Base-by-base conservation (phyloP, 2,888 invertebrate genomes). In the Ophion obscuratus region DNA sequence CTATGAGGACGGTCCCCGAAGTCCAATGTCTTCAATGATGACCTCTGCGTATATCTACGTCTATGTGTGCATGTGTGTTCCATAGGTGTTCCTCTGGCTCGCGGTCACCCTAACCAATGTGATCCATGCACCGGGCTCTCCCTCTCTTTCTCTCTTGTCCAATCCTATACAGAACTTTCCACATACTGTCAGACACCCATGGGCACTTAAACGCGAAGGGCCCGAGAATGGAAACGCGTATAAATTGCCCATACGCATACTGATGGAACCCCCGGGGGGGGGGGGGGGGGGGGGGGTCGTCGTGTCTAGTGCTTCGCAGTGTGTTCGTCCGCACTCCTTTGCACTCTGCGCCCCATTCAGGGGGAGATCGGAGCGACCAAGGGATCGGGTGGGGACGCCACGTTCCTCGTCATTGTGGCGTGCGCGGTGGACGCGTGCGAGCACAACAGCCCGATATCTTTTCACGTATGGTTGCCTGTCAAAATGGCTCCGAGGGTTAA, bases 401-500 rank as follows among this genome's bases (percentile, higher is more conserved):
- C 47, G 47, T 47, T 47, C 47, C 47, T 86, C 84, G 75, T 79
- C 82, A 71, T 84, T 82, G 83, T 84, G 77, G 84, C 83, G 61
- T 36, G 40, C 40, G 81, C 61, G 62, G 47, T 24, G 73, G 81
- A 82, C 81, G 85, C 88, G 83, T 83, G 85, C 87, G 87, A 83
- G 84, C 79, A 68, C 76, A 68, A 47, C 85, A 79, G 83, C 73
- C 27, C 67, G 78, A 79, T 79, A 79, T 36, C 77, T 87, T 88
- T 88, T 80, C 76, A 86, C 85, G 83, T 84, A 78, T 76, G 84
- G 73, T 84, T 87, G 87, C 87, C 76, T 77, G 73, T 61, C 73
- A n/a, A 40, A 40, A 61, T 36, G 61, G 61, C 40, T 47, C 47
- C 73, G 73, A 74, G 73, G 73, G 40, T 74, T 74, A 31, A 36